Evolutionary conservation across 92 coral and sea anemone species (phyloP).

Genomic region (Epizoanthus rinbou): DNA sequence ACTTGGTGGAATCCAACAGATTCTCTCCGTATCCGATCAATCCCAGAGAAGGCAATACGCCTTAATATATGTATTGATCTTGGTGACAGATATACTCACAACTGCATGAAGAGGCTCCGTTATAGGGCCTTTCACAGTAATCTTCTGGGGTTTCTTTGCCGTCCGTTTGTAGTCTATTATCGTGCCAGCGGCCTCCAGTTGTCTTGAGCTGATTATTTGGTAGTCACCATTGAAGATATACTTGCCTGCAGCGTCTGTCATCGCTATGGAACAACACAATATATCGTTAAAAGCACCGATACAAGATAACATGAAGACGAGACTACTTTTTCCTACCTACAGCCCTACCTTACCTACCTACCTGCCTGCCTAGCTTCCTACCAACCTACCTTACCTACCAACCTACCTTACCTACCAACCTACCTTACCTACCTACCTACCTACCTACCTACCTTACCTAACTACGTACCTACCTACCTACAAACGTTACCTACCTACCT

Average conservation of each 20-base stretch:
- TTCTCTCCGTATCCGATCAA: too few species aligned
- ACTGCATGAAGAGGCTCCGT: constrained; percentile 70
- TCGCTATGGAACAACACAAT: constrained; percentile 52
- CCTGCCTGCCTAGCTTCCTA: too few species aligned
- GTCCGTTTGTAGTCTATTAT: constrained; percentile 72
- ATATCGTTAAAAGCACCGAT: neutral
- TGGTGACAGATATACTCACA: constrained; percentile 54
- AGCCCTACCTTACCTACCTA: neutral
- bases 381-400: too few species aligned
- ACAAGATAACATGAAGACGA: neutral
- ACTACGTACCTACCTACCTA: too few species aligned
- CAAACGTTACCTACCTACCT: too few species aligned
- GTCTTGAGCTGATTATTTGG: constrained; percentile 62
- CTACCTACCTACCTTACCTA: neutral
- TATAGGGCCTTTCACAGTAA: constrained; percentile 79
- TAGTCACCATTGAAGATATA: constrained; percentile 84
- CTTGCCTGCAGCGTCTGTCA: constrained; percentile 65
- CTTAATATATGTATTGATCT: too few species aligned
- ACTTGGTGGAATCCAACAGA: too few species aligned
- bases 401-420: neutral
- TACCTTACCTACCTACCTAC: neutral
- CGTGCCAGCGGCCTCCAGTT: constrained; percentile 73
- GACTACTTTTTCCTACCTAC: neutral
- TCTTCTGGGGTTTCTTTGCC: constrained; percentile 57
- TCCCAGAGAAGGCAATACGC: too few species aligned